Base-by-base conservation (phyloP, 2,797 vertebrate genomes). In the Zenarchopterus dispar region DNA sequence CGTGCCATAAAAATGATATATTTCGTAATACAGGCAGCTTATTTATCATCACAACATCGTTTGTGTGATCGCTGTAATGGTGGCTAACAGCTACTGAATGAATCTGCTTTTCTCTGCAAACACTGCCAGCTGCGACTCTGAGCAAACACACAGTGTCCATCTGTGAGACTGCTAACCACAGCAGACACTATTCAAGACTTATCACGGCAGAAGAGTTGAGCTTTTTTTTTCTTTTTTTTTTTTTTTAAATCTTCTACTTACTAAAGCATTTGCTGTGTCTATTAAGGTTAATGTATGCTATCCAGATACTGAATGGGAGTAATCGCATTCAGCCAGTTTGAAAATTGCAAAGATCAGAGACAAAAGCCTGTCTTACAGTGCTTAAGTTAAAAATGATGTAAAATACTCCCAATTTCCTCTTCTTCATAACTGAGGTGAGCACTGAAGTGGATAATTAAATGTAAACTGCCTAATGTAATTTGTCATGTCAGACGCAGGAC, bases 371-470 rank as follows among this genome's bases (percentile, higher is more conserved):
- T 31, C 58, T 23, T 8, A 26, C 55, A 69, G 7, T 52, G 55
- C 52, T 69, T 55, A 44, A 36, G 53, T 66, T 70, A 33, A 56
- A 54, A 48, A 78, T 75, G 67, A 76, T 67, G 57, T 67, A 66
- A 67, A 79, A 60, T 9, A 67, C 60, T 55, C 24, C 44, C 61
- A 42, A 62, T 80, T 67, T 56, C 51, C 69, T 67, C 58, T 64
- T 52, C 68, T 84, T 85, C 75, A 74, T 82, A 67, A 77, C 43
- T 70, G 81, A 83, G 84, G 76, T 78, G 80, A 78, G 84, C 88
- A 85, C 65, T 88, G 85, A 71, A 86, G 88, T 91, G 85, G 82
- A 91, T 93, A 92, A 93, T 94, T 91, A 93, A 93, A 93, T 90
- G 89, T 93, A 91, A 93, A 92, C 86, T 88, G 85, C 81, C 87